Evolutionary conservation across 1,140 invertebrate species (phyloP), one percentile per base, ranked within the genome.

Genomic region (Rhagoletis pomonella): DNA sequence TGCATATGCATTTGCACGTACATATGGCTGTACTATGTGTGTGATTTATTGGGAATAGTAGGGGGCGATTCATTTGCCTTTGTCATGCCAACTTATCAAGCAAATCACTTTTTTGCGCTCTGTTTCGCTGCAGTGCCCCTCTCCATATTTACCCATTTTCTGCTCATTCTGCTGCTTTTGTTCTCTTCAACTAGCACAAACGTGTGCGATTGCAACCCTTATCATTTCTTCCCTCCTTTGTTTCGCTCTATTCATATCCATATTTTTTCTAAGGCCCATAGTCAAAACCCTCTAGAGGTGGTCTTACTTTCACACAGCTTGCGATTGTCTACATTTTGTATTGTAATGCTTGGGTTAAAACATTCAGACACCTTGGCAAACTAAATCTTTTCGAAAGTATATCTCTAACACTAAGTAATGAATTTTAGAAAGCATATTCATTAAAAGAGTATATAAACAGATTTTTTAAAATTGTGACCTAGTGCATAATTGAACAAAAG

Each of bases 201-300:
- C 19, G 73, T n/a, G n/a, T 17, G 47, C 47, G 47, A 55, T 10
- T 81, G 73, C 73, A 81, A 81, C 73, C 73, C 73, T 81, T 55
- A 81, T 55, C 73, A 29, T 7, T 4, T 29, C 47, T 81, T 29
- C 7, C 73, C 73, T 2, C 39, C 4, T 55, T 55, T 17, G 5
- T 19, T 81, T n/a, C 14, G 5, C 19, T 55, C 47, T 55, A 55
- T 55, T 81, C 47, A 77, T 7, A 55, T 55, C 19, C 44, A 19
- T 81, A 55, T 81, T 29, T 47, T 47, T 73, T 73, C 12, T n/a
- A n/a, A 19, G 9, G 50, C 17, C n/a, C 0, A n/a, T 7, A 12
- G 4, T 55, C 14, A 4, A n/a, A 29, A 62, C n/a, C n/a, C n/a
- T n/a, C n/a, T n/a, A 50, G 55, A 81, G 17, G 50, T 17, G 4